phyloP scores from a whole-genome alignment of 2,888 invertebrate species.

The Drosophila sordidula region DNA sequence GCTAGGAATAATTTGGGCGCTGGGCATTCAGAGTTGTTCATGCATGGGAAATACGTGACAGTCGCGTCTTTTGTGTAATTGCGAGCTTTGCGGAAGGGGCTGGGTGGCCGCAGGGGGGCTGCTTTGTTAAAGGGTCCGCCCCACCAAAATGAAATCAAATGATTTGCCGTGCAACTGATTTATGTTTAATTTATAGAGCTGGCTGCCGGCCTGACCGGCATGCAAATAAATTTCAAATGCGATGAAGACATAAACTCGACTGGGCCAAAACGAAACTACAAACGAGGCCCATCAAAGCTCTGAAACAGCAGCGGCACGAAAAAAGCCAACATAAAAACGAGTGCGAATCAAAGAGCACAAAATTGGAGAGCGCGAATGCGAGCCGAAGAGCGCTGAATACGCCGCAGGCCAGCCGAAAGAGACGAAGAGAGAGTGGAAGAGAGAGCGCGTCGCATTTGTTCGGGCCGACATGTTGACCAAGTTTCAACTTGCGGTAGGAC shows the following conservation, averaged over 20 bases:
- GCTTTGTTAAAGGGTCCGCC: conserved; percentile 34
- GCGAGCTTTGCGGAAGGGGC: conserved; percentile 7
- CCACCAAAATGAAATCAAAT: conserved; percentile 72
- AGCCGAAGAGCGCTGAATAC: conserved; percentile 50
- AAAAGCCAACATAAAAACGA: not conserved
- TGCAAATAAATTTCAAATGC: conserved; percentile 71
- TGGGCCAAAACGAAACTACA: conserved; percentile 54
- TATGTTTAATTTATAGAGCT: conserved; percentile 78
- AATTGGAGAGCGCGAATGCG: not conserved
- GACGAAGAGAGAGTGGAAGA: conserved; percentile 10
- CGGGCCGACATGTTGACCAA: conserved; percentile 49
- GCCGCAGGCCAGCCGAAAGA: conserved; percentile 14
- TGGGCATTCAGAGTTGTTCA: conserved; percentile 44
- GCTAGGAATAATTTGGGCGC: conserved; percentile 45
- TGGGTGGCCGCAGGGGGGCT: not conserved
- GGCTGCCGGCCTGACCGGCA: conserved; percentile 70
- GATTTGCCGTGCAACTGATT: conserved; percentile 76
- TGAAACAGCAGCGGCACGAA: conserved; percentile 10
- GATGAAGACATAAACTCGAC: conserved; percentile 74
- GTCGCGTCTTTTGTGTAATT: conserved; percentile 58
- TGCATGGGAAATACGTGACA: conserved; percentile 62
- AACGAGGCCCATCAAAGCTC: conserved; percentile 46
- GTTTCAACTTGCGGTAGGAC: conserved; percentile 70
- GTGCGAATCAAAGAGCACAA: not conserved
- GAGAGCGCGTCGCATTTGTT: not conserved